Percentiles rank a stretch among this genome's conserved stretches.
Conservation (phyloP, 2,797 vertebrate genomes). For the Chromobotia macracanthus region DNA sequence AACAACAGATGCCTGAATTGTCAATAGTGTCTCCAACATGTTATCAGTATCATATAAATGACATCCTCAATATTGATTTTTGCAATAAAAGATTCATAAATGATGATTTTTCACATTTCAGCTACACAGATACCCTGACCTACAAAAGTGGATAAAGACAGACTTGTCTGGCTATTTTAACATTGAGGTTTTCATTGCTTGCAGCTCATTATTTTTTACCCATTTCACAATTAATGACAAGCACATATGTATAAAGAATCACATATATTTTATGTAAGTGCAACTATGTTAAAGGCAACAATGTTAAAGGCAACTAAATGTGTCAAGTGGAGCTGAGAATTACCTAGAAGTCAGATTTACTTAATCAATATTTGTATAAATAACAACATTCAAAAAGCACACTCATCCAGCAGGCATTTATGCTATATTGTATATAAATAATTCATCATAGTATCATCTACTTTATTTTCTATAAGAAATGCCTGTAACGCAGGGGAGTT, state of each 20-base stretch:
- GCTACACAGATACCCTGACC: not conserved
- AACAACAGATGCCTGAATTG: slow-evolving; percentile 65
- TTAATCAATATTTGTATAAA: slow-evolving; percentile 75
- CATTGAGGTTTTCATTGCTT: not conserved
- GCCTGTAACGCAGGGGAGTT: not conserved
- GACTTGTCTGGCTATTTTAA: slow-evolving; percentile 3
- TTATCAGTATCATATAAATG: not conserved
- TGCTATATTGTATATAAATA: slow-evolving; percentile 76
- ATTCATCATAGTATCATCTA: slow-evolving; percentile 67
- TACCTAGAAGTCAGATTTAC: slow-evolving; percentile 32
- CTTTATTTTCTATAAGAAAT: slow-evolving; percentile 54
- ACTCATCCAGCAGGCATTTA: slow-evolving; percentile 76
- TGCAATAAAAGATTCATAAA: not conserved
- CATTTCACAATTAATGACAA: slow-evolving; percentile 33
- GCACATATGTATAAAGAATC: slow-evolving; percentile 67
- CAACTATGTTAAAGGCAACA: slow-evolving; percentile 76
- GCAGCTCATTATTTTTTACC: slow-evolving; percentile 25
- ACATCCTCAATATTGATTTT: slow-evolving; percentile 11
- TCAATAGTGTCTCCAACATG: slow-evolving; percentile 15
- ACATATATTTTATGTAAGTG: slow-evolving; percentile 76
- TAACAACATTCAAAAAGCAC: slow-evolving; percentile 70
- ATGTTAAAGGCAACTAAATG: too few species aligned
- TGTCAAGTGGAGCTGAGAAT: slow-evolving; percentile 53
- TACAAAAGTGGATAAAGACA: slow-evolving; percentile 8
- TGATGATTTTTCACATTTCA: not conserved